Evolutionary conservation across 2,888 invertebrate genomes (phyloP).

Genomic region (Lissonota sp.): DNA sequence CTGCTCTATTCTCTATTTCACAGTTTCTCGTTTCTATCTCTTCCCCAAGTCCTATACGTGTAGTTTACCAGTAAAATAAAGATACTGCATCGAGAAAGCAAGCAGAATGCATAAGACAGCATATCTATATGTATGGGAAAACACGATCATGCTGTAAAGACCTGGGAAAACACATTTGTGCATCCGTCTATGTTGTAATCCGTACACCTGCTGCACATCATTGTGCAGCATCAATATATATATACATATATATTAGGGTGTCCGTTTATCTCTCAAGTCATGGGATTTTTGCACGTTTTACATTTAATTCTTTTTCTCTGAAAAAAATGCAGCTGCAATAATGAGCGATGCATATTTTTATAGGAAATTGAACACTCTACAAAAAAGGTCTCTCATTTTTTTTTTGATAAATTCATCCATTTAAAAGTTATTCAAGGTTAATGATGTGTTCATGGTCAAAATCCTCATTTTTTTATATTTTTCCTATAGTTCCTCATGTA

Average conservation of each 20-base stretch:
- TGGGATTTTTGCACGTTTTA: too few species aligned
- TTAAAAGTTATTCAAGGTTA: too few species aligned
- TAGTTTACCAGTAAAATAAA: conserved; percentile 41
- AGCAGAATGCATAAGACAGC: neutral
- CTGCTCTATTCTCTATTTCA: conserved; percentile 28
- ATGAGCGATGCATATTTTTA: too few species aligned
- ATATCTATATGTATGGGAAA: conserved; percentile 6
- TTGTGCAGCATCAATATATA: conserved; percentile 7
- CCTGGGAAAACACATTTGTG: conserved; percentile 51
- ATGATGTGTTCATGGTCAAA: too few species aligned
- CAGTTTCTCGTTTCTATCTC: conserved; percentile 56
- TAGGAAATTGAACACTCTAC: too few species aligned
- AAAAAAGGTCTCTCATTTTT: too few species aligned
- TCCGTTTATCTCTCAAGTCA: too few species aligned
- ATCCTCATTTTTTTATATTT: too few species aligned
- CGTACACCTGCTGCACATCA: conserved; percentile 53
- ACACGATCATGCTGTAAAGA: conserved; percentile 43
- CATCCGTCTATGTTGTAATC: conserved; percentile 47
- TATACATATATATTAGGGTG: neutral
- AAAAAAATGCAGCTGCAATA: too few species aligned
- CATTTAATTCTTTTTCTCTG: too few species aligned
- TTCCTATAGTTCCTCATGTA: too few species aligned
- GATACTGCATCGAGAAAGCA: conserved; percentile 8
- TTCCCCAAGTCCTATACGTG: conserved; percentile 44
- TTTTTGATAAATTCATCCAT: too few species aligned